phyloP scores from a whole-genome alignment of 1,140 invertebrate genomes.

The Cotesia chilonis region DNA sequence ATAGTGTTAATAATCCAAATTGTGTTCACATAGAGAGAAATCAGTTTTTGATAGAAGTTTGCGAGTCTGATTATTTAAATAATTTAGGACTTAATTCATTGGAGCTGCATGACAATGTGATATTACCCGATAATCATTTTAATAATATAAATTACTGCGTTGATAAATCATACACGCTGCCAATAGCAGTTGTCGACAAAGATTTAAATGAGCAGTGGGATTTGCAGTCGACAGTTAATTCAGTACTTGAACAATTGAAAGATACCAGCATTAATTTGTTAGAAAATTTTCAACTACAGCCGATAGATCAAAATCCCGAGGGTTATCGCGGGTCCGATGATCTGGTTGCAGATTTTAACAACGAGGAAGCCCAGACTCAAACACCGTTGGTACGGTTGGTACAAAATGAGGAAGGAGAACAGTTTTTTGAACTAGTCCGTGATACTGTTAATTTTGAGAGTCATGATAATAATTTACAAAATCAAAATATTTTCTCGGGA shows the following conservation, averaged over 20 bases:
- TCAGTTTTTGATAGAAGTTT: constrained; percentile 35
- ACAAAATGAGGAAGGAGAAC: constrained; percentile 49
- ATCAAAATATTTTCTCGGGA: background rate
- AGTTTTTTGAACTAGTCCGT: constrained; percentile 52
- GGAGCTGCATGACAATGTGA: constrained; percentile 22
- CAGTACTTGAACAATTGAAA: constrained; percentile 49
- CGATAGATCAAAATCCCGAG: constrained; percentile 14
- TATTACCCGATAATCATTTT: constrained; percentile 1
- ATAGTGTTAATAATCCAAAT: background rate
- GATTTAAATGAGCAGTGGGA: constrained; percentile 2
- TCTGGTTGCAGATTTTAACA: background rate
- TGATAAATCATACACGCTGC: too few species aligned
- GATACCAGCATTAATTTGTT: background rate
- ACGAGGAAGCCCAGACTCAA: background rate
- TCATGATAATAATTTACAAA: constrained; percentile 37
- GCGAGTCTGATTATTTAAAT: constrained; percentile 30
- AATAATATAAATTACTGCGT: too few species aligned
- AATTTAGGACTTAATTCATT: constrained; percentile 1
- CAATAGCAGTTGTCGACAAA: background rate
- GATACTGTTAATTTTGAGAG: constrained; percentile 37
- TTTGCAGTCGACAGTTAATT: constrained; percentile 2
- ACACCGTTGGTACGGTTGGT: constrained; percentile 44
- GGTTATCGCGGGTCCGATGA: background rate
- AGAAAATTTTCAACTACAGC: background rate
- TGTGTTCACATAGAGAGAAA: constrained; percentile 23